Evolutionary conservation across 2,888 invertebrate species (phyloP).

Genomic region (Buathra laborator): DNA sequence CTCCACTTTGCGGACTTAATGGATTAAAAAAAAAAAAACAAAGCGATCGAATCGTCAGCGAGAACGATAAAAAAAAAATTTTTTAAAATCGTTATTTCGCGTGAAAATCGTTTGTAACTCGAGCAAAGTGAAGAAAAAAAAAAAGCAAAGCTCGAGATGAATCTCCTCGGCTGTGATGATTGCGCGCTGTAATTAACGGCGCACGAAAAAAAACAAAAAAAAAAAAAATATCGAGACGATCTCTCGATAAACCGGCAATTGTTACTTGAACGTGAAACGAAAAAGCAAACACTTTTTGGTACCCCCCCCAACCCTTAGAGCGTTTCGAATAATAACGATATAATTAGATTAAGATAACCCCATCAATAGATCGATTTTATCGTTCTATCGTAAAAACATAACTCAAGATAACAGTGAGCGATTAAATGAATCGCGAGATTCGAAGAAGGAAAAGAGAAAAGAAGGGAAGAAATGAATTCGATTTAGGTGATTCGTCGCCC

Average conservation of each 20-base stretch:
- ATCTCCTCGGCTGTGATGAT: conserved; percentile 57
- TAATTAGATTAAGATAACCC: conserved; percentile 48
- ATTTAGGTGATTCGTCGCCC: conserved; percentile 20
- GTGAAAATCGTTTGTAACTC: conserved; percentile 20
- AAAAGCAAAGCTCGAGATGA: conserved; percentile 26
- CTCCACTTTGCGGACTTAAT: conserved; percentile 82
- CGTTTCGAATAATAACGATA: conserved; percentile 53
- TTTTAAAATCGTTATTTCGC: conserved; percentile 14
- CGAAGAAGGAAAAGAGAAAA: background rate
- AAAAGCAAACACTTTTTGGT: conserved; percentile 7
- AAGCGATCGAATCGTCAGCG: conserved; percentile 23
- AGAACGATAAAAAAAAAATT: background rate
- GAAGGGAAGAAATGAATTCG: background rate
- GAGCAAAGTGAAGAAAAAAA: conserved; percentile 5
- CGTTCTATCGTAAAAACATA: conserved; percentile 23
- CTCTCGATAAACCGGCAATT: conserved; percentile 47
- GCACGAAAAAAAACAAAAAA: no score
- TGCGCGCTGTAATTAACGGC: conserved; percentile 18
- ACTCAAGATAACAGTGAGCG: conserved; percentile 3
- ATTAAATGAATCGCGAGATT: conserved; percentile 14
- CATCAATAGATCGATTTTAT: conserved; percentile 5
- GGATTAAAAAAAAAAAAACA: conserved; percentile 55
- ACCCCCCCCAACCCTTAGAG: conserved; percentile 10
- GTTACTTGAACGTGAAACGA: conserved; percentile 55
- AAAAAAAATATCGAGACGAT: background rate